These are phyloP conservation scores for Lanius collurio DNA, from an alignment of 2,113 vertebrate species.

Conservation along the genomic window DNA sequence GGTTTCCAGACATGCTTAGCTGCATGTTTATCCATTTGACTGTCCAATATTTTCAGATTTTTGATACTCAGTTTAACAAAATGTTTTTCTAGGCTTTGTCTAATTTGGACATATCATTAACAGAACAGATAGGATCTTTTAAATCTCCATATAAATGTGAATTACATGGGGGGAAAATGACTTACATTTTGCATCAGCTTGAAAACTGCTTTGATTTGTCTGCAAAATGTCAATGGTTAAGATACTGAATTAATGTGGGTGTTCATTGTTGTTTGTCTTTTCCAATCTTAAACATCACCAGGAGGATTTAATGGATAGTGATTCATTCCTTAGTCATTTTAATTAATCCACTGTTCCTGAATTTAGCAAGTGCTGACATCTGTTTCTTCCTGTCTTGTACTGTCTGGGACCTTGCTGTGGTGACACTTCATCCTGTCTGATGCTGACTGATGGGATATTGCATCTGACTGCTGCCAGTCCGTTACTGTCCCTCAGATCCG, in stretches of 20 bases:
- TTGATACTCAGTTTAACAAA: background rate
- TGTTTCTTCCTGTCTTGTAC: background rate
- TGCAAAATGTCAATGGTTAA: background rate
- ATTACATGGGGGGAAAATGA: rapidly evolving
- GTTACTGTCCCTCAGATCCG: background rate
- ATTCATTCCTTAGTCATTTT: background rate
- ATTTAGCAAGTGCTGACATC: background rate
- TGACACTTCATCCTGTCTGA: background rate
- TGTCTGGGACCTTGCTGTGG: background rate
- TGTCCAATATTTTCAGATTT: background rate
- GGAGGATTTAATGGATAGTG: background rate
- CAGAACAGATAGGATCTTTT: background rate
- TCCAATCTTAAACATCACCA: background rate
- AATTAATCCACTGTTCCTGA: background rate
- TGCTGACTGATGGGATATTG: background rate
- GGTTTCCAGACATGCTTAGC: rapidly evolving
- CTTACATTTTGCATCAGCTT: background rate
- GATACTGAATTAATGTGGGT: background rate
- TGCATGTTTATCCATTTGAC: background rate
- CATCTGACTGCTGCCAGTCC: background rate
- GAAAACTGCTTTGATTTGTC: background rate
- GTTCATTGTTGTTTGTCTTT: background rate
- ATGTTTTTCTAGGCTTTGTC: background rate
- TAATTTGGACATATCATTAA: background rate
- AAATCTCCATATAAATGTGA: background rate